Evolutionary conservation across 2,888 invertebrate genomes (phyloP).

Genomic region (Dasypogon diadema): DNA sequence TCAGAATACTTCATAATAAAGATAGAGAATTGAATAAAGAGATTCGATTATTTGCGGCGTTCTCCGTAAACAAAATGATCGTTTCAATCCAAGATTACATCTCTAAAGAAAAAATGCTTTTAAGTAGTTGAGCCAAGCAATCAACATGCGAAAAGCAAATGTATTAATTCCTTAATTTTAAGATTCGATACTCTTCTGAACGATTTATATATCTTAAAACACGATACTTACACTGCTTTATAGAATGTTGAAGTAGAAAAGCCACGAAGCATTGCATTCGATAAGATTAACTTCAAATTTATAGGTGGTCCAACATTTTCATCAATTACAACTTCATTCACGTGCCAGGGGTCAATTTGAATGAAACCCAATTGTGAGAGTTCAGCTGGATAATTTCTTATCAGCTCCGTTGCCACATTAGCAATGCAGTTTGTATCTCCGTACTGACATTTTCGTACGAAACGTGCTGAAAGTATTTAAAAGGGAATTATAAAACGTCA

Average conservation of each 20-base stretch:
- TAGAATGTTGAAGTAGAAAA: not conserved
- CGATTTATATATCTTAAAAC: too few relatives aligned
- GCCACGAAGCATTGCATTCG: not conserved
- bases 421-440: not conserved
- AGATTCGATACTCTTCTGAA: too few relatives aligned
- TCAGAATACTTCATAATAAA: too few relatives aligned
- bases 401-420: not conserved
- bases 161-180: too few relatives aligned
- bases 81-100: too few relatives aligned
- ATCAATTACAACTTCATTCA: not conserved
- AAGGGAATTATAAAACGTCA: too few relatives aligned
- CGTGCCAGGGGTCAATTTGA: not conserved
- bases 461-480: not conserved
- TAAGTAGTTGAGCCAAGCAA: too few relatives aligned
- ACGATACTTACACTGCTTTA: not conserved
- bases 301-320: not conserved
- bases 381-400: not conserved
- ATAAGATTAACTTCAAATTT: not conserved
- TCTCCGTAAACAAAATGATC: too few relatives aligned
- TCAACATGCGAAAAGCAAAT: too few relatives aligned
- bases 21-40: too few relatives aligned
- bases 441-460: not conserved
- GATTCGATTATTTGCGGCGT: too few relatives aligned
- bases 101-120: too few relatives aligned
- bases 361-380: not conserved